phyloP scores from a whole-genome alignment of 1,140 invertebrate genomes.

The Belonocnema kinseyi region DNA sequence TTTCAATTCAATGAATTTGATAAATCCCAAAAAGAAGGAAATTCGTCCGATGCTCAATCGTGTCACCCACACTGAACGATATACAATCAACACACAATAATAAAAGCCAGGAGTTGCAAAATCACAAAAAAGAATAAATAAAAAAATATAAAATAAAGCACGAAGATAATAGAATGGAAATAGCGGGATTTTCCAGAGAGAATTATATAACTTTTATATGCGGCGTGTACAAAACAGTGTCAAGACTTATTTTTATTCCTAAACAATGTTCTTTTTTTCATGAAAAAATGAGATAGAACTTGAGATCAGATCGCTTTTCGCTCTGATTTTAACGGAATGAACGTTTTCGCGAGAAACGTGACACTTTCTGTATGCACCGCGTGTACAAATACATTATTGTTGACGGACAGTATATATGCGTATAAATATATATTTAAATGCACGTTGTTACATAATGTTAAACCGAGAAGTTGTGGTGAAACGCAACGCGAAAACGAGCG shows the following conservation, averaged over 20 bases:
- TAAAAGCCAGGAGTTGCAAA: constrained; percentile 28
- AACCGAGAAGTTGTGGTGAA: constrained; percentile 38
- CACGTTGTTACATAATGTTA: constrained; percentile 58
- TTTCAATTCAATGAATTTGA: not conserved
- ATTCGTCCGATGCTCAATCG: constrained; percentile 14
- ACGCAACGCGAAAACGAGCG: constrained; percentile 44
- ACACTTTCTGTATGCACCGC: constrained; percentile 29
- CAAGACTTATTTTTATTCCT: not conserved
- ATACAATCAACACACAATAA: constrained; percentile 47
- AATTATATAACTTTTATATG: constrained; percentile 27
- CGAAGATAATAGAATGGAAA: constrained; percentile 9
- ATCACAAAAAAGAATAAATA: constrained; percentile 10
- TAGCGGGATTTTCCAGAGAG: constrained; percentile 6
- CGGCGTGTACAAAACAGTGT: constrained; percentile 27
- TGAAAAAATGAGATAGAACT: not conserved
- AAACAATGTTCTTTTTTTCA: not conserved
- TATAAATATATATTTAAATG: constrained; percentile 44
- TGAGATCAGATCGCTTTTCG: not conserved
- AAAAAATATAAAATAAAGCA: constrained; percentile 23
- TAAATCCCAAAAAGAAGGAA: not conserved
- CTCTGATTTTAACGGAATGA: not conserved
- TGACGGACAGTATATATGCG: constrained; percentile 34
- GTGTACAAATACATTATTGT: constrained; percentile 42
- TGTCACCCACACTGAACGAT: constrained; percentile 33
- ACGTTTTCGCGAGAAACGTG: constrained; percentile 19